Evolutionary conservation across 2,888 invertebrate species (phyloP).

Genomic region (Sphaeridia pumilis): DNA sequence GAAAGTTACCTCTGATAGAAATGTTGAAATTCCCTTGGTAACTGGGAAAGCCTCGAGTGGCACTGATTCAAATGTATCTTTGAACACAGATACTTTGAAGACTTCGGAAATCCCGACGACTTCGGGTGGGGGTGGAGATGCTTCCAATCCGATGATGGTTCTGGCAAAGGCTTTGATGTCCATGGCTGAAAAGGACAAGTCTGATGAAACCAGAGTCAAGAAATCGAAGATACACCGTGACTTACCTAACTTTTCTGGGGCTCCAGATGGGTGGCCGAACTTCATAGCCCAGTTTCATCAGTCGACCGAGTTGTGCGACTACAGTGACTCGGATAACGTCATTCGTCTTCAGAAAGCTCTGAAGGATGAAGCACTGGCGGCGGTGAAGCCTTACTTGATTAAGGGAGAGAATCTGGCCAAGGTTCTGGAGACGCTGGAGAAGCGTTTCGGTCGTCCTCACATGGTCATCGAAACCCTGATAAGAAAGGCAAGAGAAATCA

Average conservation of each 20-base stretch:
- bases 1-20: too few relatives aligned
- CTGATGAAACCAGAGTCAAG: too few relatives aligned
- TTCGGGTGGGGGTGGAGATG: too few relatives aligned
- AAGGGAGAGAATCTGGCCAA: neutral
- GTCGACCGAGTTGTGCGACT: neutral
- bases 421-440: neutral
- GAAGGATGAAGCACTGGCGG: neutral
- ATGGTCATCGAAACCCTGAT: neutral
- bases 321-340: neutral
- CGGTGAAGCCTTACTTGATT: neutral
- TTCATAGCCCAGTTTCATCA: neutral
- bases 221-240: too few relatives aligned
- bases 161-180: too few relatives aligned
- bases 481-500: neutral
- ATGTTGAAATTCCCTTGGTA: too few relatives aligned
- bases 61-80: too few relatives aligned
- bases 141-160: too few relatives aligned
- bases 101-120: too few relatives aligned
- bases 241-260: neutral
- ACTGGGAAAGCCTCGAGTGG: too few relatives aligned
- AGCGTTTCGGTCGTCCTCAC: neutral
- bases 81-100: too few relatives aligned
- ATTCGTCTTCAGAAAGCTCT: neutral
- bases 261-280: neutral
- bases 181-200: too few relatives aligned